Percentiles rank a stretch among this genome's conserved stretches.
Evolutionary conservation across 2,888 invertebrate genomes (phyloP).

Genomic region (Itoplectis maculator): DNA sequence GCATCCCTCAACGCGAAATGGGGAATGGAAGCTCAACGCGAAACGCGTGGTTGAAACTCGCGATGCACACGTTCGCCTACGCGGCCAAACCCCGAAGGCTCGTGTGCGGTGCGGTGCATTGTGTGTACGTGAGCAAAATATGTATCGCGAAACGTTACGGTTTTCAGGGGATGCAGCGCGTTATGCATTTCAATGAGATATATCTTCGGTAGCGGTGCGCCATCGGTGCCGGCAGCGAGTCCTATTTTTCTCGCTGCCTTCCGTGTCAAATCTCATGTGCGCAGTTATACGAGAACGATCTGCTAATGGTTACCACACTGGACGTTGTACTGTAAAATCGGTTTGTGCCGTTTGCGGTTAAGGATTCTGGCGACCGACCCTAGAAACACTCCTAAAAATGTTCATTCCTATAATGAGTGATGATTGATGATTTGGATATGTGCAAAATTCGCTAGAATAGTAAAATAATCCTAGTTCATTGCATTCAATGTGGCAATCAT

Average conservation of each 20-base stretch:
- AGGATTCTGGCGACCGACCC: no score
- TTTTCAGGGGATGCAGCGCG: constrained; percentile 59
- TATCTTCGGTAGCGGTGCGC: constrained; percentile 29
- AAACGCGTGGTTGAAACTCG: constrained; percentile 44
- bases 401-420: no score
- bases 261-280: background rate
- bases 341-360: no score
- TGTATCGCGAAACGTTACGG: constrained; percentile 48
- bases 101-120: constrained; percentile 60
- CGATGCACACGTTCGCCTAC: constrained; percentile 31
- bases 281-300: background rate
- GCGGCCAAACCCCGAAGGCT: constrained; percentile 23
- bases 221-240: background rate
- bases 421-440: no score
- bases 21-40: constrained; percentile 24
- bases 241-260: background rate
- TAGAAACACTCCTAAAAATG: no score
- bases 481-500: no score
- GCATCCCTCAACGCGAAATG: constrained; percentile 23
- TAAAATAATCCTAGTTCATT: no score
- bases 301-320: no score
- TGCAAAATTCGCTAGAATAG: no score
- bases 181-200: constrained; percentile 66
- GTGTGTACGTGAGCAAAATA: constrained; percentile 64
- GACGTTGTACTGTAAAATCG: no score